Base-by-base conservation (phyloP, 1,140 invertebrate species). In the Aphaenogaster rudis region DNA sequence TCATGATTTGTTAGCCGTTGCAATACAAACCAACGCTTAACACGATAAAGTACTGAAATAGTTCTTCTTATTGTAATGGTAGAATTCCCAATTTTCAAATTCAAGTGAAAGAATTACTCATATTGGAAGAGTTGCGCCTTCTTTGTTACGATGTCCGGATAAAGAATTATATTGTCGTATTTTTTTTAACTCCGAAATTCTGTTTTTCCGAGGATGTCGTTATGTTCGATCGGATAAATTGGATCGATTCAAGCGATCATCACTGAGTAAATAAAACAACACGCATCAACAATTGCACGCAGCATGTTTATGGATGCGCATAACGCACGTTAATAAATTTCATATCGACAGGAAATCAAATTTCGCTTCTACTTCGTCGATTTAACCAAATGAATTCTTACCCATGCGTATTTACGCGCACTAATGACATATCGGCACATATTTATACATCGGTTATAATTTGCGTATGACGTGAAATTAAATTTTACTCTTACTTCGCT, bases 321-420 rank as follows among this genome's bases (percentile, higher is more conserved):
- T 71, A 57, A 57, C 36, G 66, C 42, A 52, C 39, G 78, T 28
- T 80, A 72, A 72, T 81, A 81, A 81, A 72, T 81, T 72, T 72
- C 79, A 81, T 57, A 81, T 71, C 79, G 50, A 42, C 15, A 39
- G 15, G 48, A 81, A 71, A 81, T 81, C 66, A 72, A 81, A 81
- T 81, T 81, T 72, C 50, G 64, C 64, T 71, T 57, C 50, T 72
- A 81, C 79, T 81, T 81, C 66, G 66, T 71, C 66, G 28, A 81
- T 72, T 72, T 71, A 81, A 81, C 39, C 66, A 81, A 81, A 81
- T 81, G 64, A 81, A 81, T 81, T 72, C 79, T 81, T 81, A 81
- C 9, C 66, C 79, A 57, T 57, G 64, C 64, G 50, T 59, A 81
- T 81, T 81, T 72, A 57, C 48, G 36, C 21, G 48, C 8, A 45